Percentiles rank a stretch among this genome's conserved stretches.
Conservation (phyloP, 2,113 vertebrate species). For the Rhinoderma darwinii region DNA sequence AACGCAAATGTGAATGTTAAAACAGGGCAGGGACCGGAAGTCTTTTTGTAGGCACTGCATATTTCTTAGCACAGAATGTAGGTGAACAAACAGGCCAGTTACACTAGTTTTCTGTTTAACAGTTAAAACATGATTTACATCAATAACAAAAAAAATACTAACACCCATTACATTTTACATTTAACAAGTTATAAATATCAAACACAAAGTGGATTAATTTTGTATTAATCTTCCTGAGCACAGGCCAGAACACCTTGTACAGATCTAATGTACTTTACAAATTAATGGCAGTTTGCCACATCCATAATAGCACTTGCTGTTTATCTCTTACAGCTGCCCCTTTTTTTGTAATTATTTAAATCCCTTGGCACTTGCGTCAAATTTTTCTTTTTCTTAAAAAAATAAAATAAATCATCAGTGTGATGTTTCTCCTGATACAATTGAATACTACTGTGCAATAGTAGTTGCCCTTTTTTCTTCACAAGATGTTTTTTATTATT, state of each 20-base stretch:
- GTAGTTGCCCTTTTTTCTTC: neutral
- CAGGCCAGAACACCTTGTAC: conserved; percentile 32
- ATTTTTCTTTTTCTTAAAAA: neutral
- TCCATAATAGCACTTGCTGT: conserved; percentile 29
- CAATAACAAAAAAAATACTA: neutral
- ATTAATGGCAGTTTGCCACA: conserved; percentile 37
- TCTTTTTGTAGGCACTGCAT: neutral
- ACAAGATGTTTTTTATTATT: neutral
- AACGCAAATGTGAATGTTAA: too few species aligned
- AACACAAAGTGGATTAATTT: neutral
- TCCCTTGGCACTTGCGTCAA: neutral
- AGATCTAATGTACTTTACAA: neutral
- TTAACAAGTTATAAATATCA: neutral
- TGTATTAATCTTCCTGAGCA: neutral
- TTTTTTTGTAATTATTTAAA: conserved; percentile 6
- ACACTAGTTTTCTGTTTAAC: neutral
- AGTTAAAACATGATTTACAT: neutral
- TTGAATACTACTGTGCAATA: neutral
- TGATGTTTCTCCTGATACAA: neutral
- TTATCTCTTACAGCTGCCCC: conserved; percentile 32
- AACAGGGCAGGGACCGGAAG: too few species aligned
- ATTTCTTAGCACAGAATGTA: neutral
- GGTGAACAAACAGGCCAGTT: neutral
- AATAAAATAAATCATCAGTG: neutral
- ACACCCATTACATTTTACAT: neutral